Conservation (phyloP, 2,888 invertebrate genomes). For the Polymixis lichenea region DNA sequence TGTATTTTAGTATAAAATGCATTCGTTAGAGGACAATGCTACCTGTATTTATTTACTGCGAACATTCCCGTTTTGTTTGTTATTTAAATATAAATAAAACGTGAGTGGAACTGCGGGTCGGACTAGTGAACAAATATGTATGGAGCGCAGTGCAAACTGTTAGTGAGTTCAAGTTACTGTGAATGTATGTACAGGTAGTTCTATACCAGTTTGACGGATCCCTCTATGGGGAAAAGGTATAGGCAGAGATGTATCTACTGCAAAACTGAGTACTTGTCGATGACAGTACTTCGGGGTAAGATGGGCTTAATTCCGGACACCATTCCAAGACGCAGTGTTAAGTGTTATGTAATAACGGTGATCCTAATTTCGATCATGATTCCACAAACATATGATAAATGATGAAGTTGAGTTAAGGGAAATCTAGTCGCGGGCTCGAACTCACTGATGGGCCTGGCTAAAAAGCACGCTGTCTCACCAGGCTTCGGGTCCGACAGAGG, state of each 20-base stretch:
- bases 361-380: no score
- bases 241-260: background rate
- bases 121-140: slow-evolving; percentile 21
- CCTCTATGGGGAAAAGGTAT: background rate
- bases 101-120: slow-evolving; percentile 26
- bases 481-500: no score
- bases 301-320: no score
- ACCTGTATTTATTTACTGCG: slow-evolving; percentile 25
- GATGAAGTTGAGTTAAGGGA: no score
- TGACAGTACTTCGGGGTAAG: no score
- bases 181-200: background rate
- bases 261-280: no score
- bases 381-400: no score
- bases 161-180: background rate
- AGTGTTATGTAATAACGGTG: no score
- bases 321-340: no score
- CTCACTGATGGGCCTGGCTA: no score
- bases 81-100: slow-evolving; percentile 20
- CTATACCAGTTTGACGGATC: background rate
- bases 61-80: slow-evolving; percentile 26
- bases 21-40: background rate
- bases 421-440: no score
- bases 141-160: background rate
- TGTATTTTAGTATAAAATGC: background rate
- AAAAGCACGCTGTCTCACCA: no score